Evolutionary conservation across 1,140 invertebrate genomes (phyloP).

Genomic region (Nymphalis io): DNA sequence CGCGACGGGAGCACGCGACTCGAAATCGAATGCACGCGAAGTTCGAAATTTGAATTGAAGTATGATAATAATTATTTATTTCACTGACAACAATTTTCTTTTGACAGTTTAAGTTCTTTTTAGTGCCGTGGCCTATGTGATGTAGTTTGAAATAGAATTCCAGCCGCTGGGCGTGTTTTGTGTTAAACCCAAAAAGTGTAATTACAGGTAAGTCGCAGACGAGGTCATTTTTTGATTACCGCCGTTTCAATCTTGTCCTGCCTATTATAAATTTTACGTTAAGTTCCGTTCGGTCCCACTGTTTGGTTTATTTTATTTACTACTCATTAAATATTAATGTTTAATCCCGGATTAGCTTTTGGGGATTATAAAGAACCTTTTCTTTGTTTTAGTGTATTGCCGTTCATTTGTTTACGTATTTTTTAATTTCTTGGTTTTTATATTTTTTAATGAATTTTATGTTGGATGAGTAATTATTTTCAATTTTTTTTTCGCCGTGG

Average conservation of each 20-base stretch:
- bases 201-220: slow-evolving; percentile 53
- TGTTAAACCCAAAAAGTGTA: slow-evolving; percentile 42
- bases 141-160: slow-evolving; percentile 38
- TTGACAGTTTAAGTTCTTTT: slow-evolving; percentile 37
- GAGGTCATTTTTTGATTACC: slow-evolving; percentile 28
- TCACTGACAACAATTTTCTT: slow-evolving; percentile 21
- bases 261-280: slow-evolving; percentile 3
- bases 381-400: neutral
- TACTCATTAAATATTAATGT: neutral
- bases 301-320: neutral
- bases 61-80: slow-evolving; percentile 31
- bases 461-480: too few species aligned
- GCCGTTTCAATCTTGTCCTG: slow-evolving; percentile 3
- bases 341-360: neutral
- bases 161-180: slow-evolving; percentile 39
- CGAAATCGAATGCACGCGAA: slow-evolving; percentile 35
- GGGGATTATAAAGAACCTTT: slow-evolving; percentile 3
- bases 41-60: slow-evolving; percentile 21
- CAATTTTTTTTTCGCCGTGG: too few species aligned
- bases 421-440: too few species aligned
- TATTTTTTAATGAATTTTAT: too few species aligned
- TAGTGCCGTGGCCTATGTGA: slow-evolving; percentile 48
- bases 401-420: neutral
- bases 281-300: neutral
- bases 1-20: slow-evolving; percentile 45